Evolutionary conservation across 2,797 vertebrate genomes (phyloP).

Genomic region (Calcarius lapponicus): DNA sequence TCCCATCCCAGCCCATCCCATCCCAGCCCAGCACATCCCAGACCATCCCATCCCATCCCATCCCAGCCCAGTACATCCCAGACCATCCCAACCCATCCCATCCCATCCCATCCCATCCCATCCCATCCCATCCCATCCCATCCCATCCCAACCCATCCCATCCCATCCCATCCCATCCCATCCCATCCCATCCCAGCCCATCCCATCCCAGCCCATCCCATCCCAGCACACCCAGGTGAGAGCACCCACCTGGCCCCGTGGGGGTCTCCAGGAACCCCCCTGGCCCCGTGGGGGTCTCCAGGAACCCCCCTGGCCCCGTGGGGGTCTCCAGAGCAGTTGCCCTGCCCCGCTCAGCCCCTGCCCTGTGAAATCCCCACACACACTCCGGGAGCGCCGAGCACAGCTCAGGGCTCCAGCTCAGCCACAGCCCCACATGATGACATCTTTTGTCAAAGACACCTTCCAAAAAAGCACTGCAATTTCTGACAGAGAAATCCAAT

Average conservation of each 20-base stretch:
- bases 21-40: not conserved
- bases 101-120: too few species aligned
- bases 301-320: too few species aligned
- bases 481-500: slow-evolving; percentile 69
- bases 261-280: too few species aligned
- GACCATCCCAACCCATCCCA: not conserved
- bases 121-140: too few species aligned
- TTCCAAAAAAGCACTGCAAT: slow-evolving; percentile 61
- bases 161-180: not conserved
- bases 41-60: not conserved
- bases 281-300: too few species aligned
- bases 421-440: slow-evolving; percentile 46
- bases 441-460: slow-evolving; percentile 72
- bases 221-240: too few species aligned
- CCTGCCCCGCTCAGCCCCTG: not conserved
- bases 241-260: too few species aligned
- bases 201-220: too few species aligned
- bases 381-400: not conserved
- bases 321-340: not conserved
- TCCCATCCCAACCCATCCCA: too few species aligned
- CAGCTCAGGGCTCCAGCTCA: slow-evolving; percentile 7
- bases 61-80: not conserved
- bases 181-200: too few species aligned
- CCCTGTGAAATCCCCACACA: not conserved
- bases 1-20: too few species aligned